phyloP scores from a whole-genome alignment of 2,797 vertebrate species.

The Leuciscus waleckii region DNA sequence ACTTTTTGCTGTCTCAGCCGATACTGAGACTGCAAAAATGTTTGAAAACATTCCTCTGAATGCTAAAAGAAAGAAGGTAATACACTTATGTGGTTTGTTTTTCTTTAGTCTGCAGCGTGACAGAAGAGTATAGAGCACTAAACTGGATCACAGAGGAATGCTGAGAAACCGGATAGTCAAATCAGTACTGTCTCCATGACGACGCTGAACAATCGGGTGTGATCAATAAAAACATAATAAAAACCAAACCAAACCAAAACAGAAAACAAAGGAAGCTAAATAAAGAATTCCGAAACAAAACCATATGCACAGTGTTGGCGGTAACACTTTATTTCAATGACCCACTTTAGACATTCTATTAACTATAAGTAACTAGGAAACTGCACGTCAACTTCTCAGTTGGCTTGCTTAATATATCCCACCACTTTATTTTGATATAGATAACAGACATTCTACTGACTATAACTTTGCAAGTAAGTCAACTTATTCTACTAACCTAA shows the following conservation, averaged over 20 bases:
- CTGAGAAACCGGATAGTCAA: conserved; percentile 39
- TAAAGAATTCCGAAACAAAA: background rate
- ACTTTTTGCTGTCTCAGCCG: background rate
- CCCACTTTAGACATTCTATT: no score
- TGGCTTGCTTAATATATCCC: background rate
- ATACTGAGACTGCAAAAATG: background rate
- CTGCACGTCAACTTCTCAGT: no score
- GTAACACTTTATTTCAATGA: no score
- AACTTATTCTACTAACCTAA: background rate
- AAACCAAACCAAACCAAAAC: background rate
- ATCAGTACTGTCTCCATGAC: conserved; percentile 14
- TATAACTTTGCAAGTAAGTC: background rate
- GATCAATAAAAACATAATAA: conserved; percentile 9
- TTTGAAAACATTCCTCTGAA: background rate
- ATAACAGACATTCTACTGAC: background rate
- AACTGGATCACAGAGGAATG: conserved; percentile 46
- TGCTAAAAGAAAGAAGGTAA: background rate
- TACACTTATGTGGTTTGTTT: conserved; percentile 20
- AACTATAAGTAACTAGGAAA: no score
- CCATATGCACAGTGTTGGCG: no score
- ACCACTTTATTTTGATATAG: background rate
- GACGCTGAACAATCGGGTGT: conserved; percentile 4
- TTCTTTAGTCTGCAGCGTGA: conserved; percentile 37
- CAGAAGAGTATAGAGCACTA: background rate
- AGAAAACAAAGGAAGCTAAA: background rate